Conservation (phyloP, 2,888 invertebrate species). For the Spodoptera picta region DNA sequence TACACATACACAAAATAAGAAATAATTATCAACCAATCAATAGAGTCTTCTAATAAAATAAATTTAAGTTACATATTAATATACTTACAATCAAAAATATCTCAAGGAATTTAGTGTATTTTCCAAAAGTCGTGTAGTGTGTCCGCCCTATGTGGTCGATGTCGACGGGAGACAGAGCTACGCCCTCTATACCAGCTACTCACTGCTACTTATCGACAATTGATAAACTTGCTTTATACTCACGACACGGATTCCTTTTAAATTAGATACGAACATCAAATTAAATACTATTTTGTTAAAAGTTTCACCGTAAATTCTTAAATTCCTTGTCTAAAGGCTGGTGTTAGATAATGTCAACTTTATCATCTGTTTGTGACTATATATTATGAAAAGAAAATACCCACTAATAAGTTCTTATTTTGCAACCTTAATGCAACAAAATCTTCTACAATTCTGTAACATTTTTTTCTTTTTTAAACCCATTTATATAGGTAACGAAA, state of each 20-base stretch:
- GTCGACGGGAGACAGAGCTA: conserved; percentile 75
- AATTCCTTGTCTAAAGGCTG: too few relatives aligned
- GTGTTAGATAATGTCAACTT: too few relatives aligned
- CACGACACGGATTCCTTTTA: conserved; percentile 57
- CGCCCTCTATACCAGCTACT: conserved; percentile 69
- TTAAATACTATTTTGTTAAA: too few relatives aligned
- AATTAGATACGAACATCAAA: conserved; percentile 24
- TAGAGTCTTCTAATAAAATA: too few relatives aligned
- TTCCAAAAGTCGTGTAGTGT: conserved; percentile 67
- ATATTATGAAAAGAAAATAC: too few relatives aligned
- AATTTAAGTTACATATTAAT: fast-evolving
- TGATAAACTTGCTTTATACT: conserved; percentile 52
- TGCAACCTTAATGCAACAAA: too few relatives aligned
- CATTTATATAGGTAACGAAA: not conserved
- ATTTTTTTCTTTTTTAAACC: not conserved
- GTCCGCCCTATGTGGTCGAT: conserved; percentile 42
- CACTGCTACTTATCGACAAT: conserved; percentile 71
- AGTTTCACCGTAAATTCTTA: too few relatives aligned
- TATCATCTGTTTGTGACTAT: too few relatives aligned
- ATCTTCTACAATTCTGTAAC: too few relatives aligned
- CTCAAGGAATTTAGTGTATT: conserved; percentile 17
- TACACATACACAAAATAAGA: too few relatives aligned
- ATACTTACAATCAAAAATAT: not conserved
- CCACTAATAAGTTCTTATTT: too few relatives aligned
- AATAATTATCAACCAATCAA: not conserved